Percentiles rank a stretch among this genome's conserved stretches.
Evolutionary conservation across 1,140 invertebrate species (phyloP).

Genomic region (Cydia strobilella): DNA sequence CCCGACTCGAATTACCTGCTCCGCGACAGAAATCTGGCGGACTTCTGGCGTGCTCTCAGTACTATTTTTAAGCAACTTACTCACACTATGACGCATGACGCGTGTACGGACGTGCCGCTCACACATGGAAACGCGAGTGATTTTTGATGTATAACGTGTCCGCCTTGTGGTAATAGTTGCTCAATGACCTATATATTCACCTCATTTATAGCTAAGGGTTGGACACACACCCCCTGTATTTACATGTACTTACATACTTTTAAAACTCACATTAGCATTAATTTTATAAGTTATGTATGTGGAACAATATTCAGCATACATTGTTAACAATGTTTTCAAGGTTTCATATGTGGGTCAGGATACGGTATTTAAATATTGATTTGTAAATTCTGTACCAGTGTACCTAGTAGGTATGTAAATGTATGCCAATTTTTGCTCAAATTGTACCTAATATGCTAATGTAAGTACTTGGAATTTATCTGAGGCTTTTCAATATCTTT

Average conservation of each 20-base stretch:
- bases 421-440: not conserved
- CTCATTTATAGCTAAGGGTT: no score
- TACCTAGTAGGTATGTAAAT: not conserved
- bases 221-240: not conserved
- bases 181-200: no score
- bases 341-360: not conserved
- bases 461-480: not conserved
- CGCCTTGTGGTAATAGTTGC: no score
- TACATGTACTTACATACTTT: not conserved
- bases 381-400: not conserved
- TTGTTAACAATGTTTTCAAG: not conserved
- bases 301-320: not conserved
- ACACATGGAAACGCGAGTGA: no score
- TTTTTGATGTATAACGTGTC: no score
- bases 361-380: slow-evolving; percentile 3
- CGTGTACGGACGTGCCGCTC: no score
- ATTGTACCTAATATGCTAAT: not conserved
- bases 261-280: not conserved
- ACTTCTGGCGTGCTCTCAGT: no score
- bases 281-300: not conserved
- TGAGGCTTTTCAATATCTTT: not conserved
- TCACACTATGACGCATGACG: no score
- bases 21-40: no score
- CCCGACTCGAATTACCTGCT: no score
- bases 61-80: no score